Conservation (phyloP, 2,888 invertebrate genomes). For the Thymelicus lineola region DNA sequence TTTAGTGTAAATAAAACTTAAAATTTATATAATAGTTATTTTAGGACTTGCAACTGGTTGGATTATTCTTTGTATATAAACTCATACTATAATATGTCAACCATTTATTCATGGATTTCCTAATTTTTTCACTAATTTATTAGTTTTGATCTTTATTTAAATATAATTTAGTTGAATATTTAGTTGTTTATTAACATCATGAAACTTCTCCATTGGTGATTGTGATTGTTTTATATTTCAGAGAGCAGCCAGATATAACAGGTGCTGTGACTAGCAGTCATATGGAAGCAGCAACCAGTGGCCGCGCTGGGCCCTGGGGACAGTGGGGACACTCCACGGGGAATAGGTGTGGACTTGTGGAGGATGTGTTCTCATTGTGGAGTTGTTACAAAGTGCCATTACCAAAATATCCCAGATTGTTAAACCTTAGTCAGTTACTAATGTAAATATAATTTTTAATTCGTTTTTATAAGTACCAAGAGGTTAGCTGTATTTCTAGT, state of each 20-base stretch:
- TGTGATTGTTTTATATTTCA: slow-evolving; percentile 54
- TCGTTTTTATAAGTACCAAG: background rate
- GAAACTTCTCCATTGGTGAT: background rate
- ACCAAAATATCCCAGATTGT: slow-evolving; percentile 52
- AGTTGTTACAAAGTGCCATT: slow-evolving; percentile 71
- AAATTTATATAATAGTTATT: no score
- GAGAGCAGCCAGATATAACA: slow-evolving; percentile 77
- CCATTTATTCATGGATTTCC: no score
- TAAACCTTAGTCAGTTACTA: slow-evolving; percentile 44
- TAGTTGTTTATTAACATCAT: no score
- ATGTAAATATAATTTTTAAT: slow-evolving; percentile 16
- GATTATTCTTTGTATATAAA: no score
- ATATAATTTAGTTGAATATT: no score
- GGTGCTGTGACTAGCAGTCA: slow-evolving; percentile 38
- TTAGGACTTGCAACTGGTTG: no score
- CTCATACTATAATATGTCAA: no score
- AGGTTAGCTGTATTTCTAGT: background rate
- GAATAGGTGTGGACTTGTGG: slow-evolving; percentile 45
- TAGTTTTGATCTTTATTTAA: no score
- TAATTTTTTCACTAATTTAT: no score
- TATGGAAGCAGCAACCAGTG: background rate
- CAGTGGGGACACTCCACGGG: slow-evolving; percentile 51
- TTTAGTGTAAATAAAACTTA: no score
- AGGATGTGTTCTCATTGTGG: slow-evolving; percentile 57
- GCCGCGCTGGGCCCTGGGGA: no score